phyloP scores from a whole-genome alignment of 2,888 invertebrate genomes.

The Eustalomyia histrio region DNA sequence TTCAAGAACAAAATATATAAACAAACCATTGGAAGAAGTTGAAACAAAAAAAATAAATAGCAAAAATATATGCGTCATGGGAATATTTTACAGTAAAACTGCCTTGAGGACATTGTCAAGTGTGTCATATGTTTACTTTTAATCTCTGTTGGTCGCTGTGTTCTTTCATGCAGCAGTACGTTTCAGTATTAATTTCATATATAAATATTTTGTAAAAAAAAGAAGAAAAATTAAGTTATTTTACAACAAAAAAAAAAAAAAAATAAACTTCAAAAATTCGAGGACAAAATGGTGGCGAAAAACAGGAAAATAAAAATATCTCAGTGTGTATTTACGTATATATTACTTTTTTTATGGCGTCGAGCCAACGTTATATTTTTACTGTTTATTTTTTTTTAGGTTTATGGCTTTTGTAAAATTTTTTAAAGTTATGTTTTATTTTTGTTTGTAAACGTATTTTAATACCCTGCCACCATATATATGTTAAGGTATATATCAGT shows the following conservation, averaged over 20 bases:
- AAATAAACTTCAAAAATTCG: not conserved
- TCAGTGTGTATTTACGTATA: not conserved
- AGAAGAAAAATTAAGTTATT: not conserved
- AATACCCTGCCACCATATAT: too few relatives aligned
- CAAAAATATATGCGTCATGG: constrained; percentile 28
- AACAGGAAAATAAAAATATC: not conserved
- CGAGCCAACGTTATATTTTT: constrained; percentile 3
- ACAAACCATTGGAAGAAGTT: not conserved
- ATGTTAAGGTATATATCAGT: too few relatives aligned
- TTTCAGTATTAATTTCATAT: constrained; percentile 1
- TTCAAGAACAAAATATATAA: not conserved
- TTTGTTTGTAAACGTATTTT: not conserved
- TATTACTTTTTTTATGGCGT: constrained; percentile 1
- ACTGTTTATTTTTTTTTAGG: not conserved
- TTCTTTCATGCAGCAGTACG: not conserved
- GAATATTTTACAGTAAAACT: constrained; percentile 45
- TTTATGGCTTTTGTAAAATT: constrained; percentile 9
- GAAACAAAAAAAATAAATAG: constrained; percentile 7
- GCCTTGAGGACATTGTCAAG: constrained; percentile 48
- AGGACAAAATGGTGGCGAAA: not conserved
- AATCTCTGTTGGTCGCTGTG: constrained; percentile 29
- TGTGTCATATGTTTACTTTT: constrained; percentile 48
- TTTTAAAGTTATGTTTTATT: constrained; percentile 4
- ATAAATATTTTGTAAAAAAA: not conserved
- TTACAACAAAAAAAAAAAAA: not conserved